Evolutionary conservation across 2,888 invertebrate genomes (phyloP).

Genomic region (Malthinus flaveolus): DNA sequence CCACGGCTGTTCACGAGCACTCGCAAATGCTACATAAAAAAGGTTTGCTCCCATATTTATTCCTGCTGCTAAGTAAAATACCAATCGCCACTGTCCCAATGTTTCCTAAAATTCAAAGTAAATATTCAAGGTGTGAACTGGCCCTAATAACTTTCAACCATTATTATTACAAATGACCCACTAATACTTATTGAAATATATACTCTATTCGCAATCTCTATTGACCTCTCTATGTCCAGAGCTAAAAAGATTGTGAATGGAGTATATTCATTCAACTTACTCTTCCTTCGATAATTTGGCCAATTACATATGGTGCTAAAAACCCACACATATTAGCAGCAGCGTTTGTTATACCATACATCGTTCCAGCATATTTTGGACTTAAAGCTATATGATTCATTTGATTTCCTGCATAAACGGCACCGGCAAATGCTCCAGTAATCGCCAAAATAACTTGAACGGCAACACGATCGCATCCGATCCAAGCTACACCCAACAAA

Average conservation of each 20-base stretch:
- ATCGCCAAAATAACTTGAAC: conserved; percentile 73
- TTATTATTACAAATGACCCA: too few species aligned
- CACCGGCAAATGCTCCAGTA: conserved; percentile 75
- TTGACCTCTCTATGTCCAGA: too few species aligned
- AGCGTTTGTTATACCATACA: conserved; percentile 84
- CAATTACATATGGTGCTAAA: conserved; percentile 78
- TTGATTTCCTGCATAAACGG: conserved; percentile 78
- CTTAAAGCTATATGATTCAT: conserved; percentile 85
- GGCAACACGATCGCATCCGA: conserved; percentile 71
- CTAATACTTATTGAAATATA: too few species aligned
- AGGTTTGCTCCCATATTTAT: conserved; percentile 75
- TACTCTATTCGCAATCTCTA: too few species aligned
- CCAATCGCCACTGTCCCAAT: conserved; percentile 72
- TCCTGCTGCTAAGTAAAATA: conserved; percentile 79
- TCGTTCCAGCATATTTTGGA: conserved; percentile 80
- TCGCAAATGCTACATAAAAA: conserved; percentile 78
- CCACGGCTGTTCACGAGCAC: conserved; percentile 76
- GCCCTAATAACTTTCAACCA: too few species aligned
- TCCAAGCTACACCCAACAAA: conserved; percentile 77
- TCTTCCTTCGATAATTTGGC: conserved; percentile 70
- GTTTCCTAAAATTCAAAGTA: conserved; percentile 62
- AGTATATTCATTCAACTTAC: conserved; percentile 50
- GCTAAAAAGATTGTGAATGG: too few species aligned
- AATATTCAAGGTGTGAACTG: too few species aligned
- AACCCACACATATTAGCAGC: conserved; percentile 83